Percentiles rank a stretch among this genome's conserved stretches.
Evolutionary conservation across 1,140 invertebrate genomes (phyloP).

Genomic region (Monochamus saltuarius): DNA sequence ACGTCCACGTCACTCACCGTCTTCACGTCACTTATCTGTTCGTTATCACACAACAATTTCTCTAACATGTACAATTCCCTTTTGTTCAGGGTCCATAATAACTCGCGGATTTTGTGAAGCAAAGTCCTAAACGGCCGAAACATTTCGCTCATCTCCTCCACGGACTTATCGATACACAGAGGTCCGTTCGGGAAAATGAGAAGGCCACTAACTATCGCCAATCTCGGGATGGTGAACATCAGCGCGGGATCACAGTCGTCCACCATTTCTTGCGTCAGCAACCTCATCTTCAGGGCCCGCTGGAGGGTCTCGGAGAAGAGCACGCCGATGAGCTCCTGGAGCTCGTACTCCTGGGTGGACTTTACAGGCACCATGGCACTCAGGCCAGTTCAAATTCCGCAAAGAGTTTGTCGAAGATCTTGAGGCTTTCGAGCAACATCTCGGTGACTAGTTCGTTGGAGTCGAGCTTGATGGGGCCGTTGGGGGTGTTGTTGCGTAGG

Average conservation of each 20-base stretch:
- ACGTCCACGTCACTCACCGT: constrained; percentile 53
- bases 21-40: constrained; percentile 64
- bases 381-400: constrained; percentile 96
- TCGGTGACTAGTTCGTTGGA: constrained; percentile 63
- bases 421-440: constrained; percentile 82
- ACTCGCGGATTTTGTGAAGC: constrained; percentile 81
- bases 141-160: constrained; percentile 92
- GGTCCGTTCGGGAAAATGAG: constrained; percentile 90
- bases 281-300: constrained; percentile 77
- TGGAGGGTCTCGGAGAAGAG: constrained; percentile 96
- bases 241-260: constrained; percentile 96
- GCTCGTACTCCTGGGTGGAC: constrained; percentile 92
- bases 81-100: constrained; percentile 83
- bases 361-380: constrained; percentile 99
- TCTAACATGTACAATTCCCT: constrained; percentile 83
- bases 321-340: constrained; percentile 86
- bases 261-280: constrained; percentile 91
- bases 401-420: constrained; percentile 93
- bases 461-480: constrained; percentile 56
- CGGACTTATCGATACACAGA: constrained; percentile 78
- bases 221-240: constrained; percentile 98
- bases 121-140: constrained; percentile 91
- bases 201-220: constrained; percentile 93
- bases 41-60: constrained; percentile 85
- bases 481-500: constrained; percentile 61